These are phyloP conservation scores for Lagopus muta DNA, from an alignment of 2,113 vertebrate species.

Conservation along the genomic window DNA sequence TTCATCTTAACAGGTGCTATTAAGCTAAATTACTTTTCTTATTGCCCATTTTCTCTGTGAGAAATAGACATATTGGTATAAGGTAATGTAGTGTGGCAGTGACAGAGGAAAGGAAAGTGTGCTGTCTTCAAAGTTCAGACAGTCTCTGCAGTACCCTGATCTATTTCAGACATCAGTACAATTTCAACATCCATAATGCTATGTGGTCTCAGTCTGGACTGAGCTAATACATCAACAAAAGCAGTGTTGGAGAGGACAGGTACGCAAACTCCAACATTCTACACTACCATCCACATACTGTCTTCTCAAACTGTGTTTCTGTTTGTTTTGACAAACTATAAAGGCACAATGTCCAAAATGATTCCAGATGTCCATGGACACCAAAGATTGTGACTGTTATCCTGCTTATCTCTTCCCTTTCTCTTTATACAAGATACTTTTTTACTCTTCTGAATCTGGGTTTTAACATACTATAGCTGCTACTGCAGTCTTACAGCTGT, in stretches of 20 bases:
- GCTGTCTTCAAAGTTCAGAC: not conserved
- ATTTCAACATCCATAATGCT: not conserved
- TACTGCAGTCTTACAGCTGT: not conserved
- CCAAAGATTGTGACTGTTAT: not conserved
- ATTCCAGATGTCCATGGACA: not conserved
- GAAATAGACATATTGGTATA: not conserved
- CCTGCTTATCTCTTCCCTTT: not conserved
- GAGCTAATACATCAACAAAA: not conserved
- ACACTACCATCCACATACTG: not conserved
- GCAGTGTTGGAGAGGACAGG: not conserved
- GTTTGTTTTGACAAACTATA: not conserved
- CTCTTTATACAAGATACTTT: not conserved
- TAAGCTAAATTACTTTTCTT: slow-evolving; percentile 10
- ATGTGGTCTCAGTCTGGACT: not conserved
- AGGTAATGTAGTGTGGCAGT: not conserved
- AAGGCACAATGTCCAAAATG: not conserved
- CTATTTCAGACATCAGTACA: not conserved
- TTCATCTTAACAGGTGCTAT: slow-evolving; percentile 20
- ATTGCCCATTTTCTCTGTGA: slow-evolving; percentile 2
- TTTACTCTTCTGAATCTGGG: not conserved
- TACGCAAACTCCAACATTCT: not conserved
- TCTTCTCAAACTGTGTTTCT: not conserved
- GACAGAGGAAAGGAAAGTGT: not conserved
- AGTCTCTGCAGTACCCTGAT: not conserved
- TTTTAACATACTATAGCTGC: not conserved